Base-by-base conservation (phyloP, 2,888 invertebrate genomes). In the Nowickia ferox region DNA sequence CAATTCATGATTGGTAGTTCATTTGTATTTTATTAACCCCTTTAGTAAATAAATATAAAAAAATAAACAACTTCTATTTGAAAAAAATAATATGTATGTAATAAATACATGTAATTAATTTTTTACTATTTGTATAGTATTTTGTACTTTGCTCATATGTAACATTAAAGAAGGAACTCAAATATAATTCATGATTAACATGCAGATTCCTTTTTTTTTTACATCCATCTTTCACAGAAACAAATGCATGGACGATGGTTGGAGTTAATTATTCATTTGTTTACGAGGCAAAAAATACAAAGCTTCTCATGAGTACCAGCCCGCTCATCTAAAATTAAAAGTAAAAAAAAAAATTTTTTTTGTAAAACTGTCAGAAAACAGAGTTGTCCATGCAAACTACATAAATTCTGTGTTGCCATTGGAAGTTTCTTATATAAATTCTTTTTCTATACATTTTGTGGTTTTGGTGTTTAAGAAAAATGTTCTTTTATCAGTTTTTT, bases 281-380 rank as follows among this genome's bases (percentile, higher is more conserved):
- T 57, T 57, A 57, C 57, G 57, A 30, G 30, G 57, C 57, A 59
- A 30, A 59, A 59, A 30, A 59, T 30, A 59, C 38, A 59, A 30
- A 55, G 30, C 38, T 59, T 59, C 57, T 30, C 57, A 59, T 59
- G 38, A 59, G 57, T 59, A 30, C 57, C 57, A 59, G 30, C 38
- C 30, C 57, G 38, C 57, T 59, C 57, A 30, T 59, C 57, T 59
- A 59, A 59, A 59, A 59, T 30, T 38, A 59, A 59, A 30, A 57
- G 30, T 30, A 57, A 57, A 57, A 22, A 57, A 57, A 57, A 15
- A 30, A 38, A 38, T 57, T 57, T 38, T 57, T 57, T 30, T 30
- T 57, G 57, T 57, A 30, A 57, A 57, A 57, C 59, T 59, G 59
- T 59, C 30, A 59, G 38, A 59, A 59, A 59, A 57, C 30, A 59